phyloP scores from a whole-genome alignment of 2,888 invertebrate species.

The Rhingia campestris region DNA sequence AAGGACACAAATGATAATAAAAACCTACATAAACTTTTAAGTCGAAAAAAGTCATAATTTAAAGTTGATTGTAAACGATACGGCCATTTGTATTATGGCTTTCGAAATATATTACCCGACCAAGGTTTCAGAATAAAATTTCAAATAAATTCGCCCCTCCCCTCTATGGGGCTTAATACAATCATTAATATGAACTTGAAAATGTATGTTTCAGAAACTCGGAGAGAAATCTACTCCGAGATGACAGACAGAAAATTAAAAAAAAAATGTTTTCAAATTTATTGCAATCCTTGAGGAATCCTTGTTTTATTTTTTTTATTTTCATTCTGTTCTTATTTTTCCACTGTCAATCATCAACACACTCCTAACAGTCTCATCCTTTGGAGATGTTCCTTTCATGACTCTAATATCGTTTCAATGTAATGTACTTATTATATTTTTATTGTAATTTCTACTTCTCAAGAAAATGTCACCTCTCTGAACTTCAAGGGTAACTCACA shows the following conservation, averaged over 20 bases:
- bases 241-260: not conserved
- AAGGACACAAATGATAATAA: too few species aligned
- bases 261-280: not conserved
- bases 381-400: not conserved
- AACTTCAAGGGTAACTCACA: slow-evolving; percentile 24
- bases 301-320: not conserved
- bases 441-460: slow-evolving; percentile 1
- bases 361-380: not conserved
- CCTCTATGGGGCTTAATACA: not conserved
- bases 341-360: slow-evolving; percentile 19
- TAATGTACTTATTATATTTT: slow-evolving; percentile 32
- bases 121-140: too few species aligned
- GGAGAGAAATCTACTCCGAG: not conserved
- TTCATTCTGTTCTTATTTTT: not conserved
- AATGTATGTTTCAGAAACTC: slow-evolving; percentile 7
- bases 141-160: not conserved
- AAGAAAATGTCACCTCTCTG: not conserved
- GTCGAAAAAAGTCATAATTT: too few species aligned
- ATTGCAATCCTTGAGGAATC: slow-evolving; percentile 5
- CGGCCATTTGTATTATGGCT: too few species aligned
- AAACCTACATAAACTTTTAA: too few species aligned
- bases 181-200: not conserved
- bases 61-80: too few species aligned
- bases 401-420: slow-evolving; percentile 26
- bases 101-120: too few species aligned